Base-by-base conservation (phyloP, 1,140 invertebrate species). In the Oncopodura yosiiana region DNA sequence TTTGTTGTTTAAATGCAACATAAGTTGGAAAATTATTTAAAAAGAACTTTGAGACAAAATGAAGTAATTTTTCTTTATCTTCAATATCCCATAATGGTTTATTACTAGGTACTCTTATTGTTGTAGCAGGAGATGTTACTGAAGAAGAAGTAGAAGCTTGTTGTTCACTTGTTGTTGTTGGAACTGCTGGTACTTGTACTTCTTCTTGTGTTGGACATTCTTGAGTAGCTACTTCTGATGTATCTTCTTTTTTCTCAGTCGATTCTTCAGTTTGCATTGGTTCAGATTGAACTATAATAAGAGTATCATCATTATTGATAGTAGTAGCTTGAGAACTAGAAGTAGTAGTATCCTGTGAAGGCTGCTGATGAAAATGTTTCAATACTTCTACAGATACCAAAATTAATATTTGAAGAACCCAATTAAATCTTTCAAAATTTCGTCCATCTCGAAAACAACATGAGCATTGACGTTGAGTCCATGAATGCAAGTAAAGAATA, bases 11-110 rank as follows among this genome's bases (percentile, higher is more conserved):
- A 72, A 88, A 89, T 38, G 88, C 88, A 68, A 91, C 79, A 70
- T 95, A 95, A 11, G 91, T 74, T 19, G 90, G 90, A 73, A 93
- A 94, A 70, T 92, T 92, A 50, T 87, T 75, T 53, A 87, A 72
- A 70, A 88, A 88, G 51, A 87, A 78, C 72, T 87, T 88, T 2
- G 84, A 81, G 30, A 86, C 75, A 48, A 88, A 78, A 63, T 84
- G 79, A 60, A 89, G 75, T 9, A 88, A 69, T 69, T 82, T 83
- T 64, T 88, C 85, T 52, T 81, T 79, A 64, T 89, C 86, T 41
- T 82, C 79, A 43, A 83, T 73, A 16, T 75, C 77, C 84, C 84
- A 89, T 32, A 67, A 55, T 9, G 48, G 30, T 49, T 49, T 56
- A 6, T 8, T 14, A 6, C 8, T 34, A n/a, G n/a, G n/a, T n/a